Base-by-base conservation (phyloP, 2,113 vertebrate genomes). In the Brachyistius frenatus region DNA sequence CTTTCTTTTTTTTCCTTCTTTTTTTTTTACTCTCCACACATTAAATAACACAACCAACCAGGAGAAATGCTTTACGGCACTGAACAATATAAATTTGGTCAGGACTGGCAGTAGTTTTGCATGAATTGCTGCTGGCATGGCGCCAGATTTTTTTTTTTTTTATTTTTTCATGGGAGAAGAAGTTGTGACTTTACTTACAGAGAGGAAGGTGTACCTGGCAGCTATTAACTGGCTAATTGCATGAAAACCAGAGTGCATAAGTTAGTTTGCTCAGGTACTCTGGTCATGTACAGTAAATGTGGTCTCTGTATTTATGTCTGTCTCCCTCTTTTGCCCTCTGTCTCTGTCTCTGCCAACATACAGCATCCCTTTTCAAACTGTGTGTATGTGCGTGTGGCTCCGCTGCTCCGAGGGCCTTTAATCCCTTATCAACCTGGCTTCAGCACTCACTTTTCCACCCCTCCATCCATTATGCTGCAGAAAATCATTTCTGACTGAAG, bases 401-500 rank as follows among this genome's bases (percentile, higher is more conserved):
- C 74, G 39, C 58, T 15, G 15, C 72, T 76, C 65, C 0, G 8
- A 50, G 47, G 58, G 23, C 73, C 86, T 83, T 84, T 89, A 90
- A 91, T 92, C 86, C 69, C 78, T 73, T 58, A 79, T 92, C 86
- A 90, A 85, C 60, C 81, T 66, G 76, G 63, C 80, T 73, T 80
- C 73, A 65, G 69, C 80, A 73, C 78, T 73, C 64, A 68, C 89
- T 86, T 88, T 75, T 82, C 87, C 77, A 78, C 76, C 80, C 60
- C 78, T 78, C 86, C 69, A 66, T 88, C 84, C 81, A 88, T 89
- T 91, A 89, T 70, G 80, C 81, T 69, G 86, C 76, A 81, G 90
- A 90, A 92, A 93, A 93, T 92, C 86, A 85, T 87, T 86, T 86
- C 84, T 91, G 89, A 91, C 85, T 88, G 81, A 80, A 87, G 86